phyloP scores from a whole-genome alignment of 2,797 vertebrate species.

The Liasis olivaceus region DNA sequence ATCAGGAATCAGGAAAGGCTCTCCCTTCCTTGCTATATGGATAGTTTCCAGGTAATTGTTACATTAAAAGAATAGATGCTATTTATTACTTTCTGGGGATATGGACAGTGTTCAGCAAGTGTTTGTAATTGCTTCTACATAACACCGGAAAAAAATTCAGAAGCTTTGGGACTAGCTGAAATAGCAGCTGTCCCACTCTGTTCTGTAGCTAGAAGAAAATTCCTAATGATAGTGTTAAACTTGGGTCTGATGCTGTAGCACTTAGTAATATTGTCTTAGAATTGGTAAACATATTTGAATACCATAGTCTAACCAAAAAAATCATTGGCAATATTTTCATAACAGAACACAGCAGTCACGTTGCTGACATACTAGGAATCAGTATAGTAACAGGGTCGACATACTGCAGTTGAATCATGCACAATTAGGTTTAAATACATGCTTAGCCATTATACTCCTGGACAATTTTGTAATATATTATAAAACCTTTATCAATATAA shows the following conservation, averaged over 20 bases:
- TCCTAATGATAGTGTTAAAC: not conserved
- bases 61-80: conserved; percentile 55
- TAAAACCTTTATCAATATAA: not conserved
- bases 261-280: not conserved
- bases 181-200: not conserved
- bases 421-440: not conserved
- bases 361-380: not conserved
- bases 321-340: not conserved
- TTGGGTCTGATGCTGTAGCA: too few species aligned
- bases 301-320: not conserved
- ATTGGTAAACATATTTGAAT: not conserved
- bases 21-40: conserved; percentile 26
- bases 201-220: not conserved
- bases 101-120: not conserved
- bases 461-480: not conserved
- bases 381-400: not conserved
- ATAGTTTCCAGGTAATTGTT: conserved; percentile 62
- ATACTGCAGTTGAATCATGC: not conserved
- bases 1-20: conserved; percentile 10
- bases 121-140: not conserved
- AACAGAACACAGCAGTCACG: not conserved
- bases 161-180: not conserved
- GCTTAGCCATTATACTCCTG: too few species aligned
- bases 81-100: conserved; percentile 49
- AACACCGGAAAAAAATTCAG: not conserved